Base-by-base conservation (phyloP, 2,888 invertebrate species). In the Xanthorhoe spadicearia region DNA sequence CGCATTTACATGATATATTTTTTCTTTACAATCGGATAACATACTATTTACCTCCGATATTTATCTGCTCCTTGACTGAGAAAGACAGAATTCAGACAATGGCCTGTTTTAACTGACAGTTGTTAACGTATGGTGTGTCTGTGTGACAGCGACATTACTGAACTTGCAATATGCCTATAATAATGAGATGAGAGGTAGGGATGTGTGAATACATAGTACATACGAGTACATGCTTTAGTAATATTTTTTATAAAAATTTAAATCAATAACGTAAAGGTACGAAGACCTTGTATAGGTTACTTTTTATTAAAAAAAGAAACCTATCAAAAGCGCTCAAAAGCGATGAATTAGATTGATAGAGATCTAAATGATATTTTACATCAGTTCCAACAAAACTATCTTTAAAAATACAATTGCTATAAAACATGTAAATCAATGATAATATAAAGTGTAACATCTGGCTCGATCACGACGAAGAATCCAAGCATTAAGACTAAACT, bases 31-130 rank as follows among this genome's bases (percentile, higher is more conserved):
- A 23, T 23, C 32, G 32, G 32, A 32, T 32, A 32, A 32, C 5
- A 32, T 32, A 5, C 32, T 7, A 32, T 43, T 10, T 13, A 43
- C 38, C 13, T 13, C n/a, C n/a, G n/a, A n/a, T n/a, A 4, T 43
- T 13, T 43, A 32, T 38, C 35, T 38, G 35, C 13, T 43, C 38
- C 13, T 3, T 43, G 38, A 13, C 13, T 13, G 38, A 43, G 49
- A 58, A 50, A 59, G 59, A 64, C 43, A 59, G 49, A 54, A 54
- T 65, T 65, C 55, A 60, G 64, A 60, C 64, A 60, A 56, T 60
- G 32, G 51, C 32, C 50, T 60, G 64, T 59, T 56, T 55, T 2
- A 43, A 43, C 32, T 19, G 50, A 59, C 54, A 58, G 52, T 23
- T 49, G 17, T 23, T 18, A 60, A 55, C n/a, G 19, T 43, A 17